These are phyloP conservation scores for Tridacna crocea DNA, from an alignment of 2,888 invertebrate species.

Conservation along the genomic window DNA sequence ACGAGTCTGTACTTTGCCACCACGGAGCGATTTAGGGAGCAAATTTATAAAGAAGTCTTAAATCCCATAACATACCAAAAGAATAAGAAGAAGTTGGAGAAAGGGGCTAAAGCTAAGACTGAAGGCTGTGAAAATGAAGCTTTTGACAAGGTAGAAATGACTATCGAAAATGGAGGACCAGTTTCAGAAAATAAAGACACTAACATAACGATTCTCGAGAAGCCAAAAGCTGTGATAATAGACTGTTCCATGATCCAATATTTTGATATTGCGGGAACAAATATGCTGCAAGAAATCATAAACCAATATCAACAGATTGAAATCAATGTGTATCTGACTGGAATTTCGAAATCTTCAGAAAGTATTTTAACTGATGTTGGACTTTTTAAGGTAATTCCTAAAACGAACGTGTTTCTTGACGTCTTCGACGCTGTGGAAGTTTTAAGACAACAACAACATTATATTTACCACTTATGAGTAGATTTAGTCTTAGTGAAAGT, in stretches of 20 bases:
- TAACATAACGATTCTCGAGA: not conserved
- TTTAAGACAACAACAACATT: not conserved
- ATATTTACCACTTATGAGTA: not conserved
- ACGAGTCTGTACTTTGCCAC: conserved; percentile 58
- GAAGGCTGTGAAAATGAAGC: not conserved
- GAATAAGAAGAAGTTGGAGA: not conserved
- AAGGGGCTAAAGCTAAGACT: not conserved
- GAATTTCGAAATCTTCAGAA: conserved; percentile 12
- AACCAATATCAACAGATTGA: conserved; percentile 53
- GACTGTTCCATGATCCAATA: conserved; percentile 73
- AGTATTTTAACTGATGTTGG: conserved; percentile 30
- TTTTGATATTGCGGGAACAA: conserved; percentile 74
- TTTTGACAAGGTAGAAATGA: not conserved
- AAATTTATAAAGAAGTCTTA: conserved; percentile 42
- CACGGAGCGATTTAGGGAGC: conserved; percentile 55
- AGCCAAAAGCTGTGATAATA: conserved; percentile 59
- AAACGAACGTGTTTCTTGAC: conserved; percentile 39
- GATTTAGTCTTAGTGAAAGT: not conserved
- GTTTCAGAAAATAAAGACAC: not conserved
- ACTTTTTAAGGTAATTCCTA: conserved; percentile 47
- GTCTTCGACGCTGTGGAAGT: conserved; percentile 44
- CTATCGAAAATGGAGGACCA: not conserved
- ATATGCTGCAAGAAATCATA: conserved; percentile 65
- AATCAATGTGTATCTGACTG: conserved; percentile 36
- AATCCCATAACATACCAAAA: conserved; percentile 30